A percentile compares a stretch with the other conserved stretches of the same genome.
phyloP scores from a whole-genome alignment of 2,113 vertebrate genomes.

The Rhizomys pruinosus region DNA sequence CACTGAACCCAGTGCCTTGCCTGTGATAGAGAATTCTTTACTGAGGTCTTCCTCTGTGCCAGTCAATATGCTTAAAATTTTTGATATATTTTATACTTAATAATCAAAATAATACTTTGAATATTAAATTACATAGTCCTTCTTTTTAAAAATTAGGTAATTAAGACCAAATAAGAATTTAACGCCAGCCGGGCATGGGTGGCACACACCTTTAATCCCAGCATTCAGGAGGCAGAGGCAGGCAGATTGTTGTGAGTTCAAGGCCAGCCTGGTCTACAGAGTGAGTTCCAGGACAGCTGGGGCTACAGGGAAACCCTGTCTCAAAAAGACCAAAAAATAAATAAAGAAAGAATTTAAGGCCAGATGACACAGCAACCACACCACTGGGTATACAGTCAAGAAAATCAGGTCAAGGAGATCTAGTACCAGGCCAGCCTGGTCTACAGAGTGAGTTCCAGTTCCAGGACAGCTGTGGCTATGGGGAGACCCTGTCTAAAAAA shows the following conservation, averaged over 20 bases:
- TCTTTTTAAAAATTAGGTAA: not conserved
- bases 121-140: not conserved
- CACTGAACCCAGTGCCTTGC: not conserved
- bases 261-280: too few relatives aligned
- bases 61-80: not conserved
- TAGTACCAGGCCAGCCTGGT: too few relatives aligned
- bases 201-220: too few relatives aligned
- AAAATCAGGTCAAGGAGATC: not conserved
- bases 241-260: too few relatives aligned
- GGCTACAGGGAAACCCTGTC: too few relatives aligned
- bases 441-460: too few relatives aligned
- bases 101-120: conserved; percentile 18
- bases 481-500: too few relatives aligned
- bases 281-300: too few relatives aligned
- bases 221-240: too few relatives aligned
- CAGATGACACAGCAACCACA: not conserved
- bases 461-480: too few relatives aligned
- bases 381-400: not conserved
- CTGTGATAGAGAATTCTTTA: not conserved
- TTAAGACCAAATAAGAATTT: not conserved
- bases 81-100: not conserved
- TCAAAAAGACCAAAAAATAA: too few relatives aligned
- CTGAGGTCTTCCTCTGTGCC: not conserved
- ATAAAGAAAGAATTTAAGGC: conserved; percentile 15
- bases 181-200: too few relatives aligned